Conservation (phyloP, 2,797 vertebrate genomes). For the Halcyon leucocephala region DNA sequence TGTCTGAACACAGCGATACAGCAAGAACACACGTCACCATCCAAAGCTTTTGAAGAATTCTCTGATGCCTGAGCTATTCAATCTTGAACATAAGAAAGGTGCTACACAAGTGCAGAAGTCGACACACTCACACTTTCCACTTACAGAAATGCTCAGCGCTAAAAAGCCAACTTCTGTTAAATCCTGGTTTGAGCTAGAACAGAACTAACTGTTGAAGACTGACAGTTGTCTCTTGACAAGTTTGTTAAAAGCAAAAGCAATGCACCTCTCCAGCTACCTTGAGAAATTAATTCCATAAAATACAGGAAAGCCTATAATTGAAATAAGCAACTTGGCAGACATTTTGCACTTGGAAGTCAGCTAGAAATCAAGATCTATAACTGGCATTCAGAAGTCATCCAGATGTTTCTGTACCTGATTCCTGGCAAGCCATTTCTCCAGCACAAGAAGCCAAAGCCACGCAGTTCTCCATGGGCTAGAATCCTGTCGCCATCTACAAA, state of each 20-base stretch:
- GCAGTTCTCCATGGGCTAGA: slow-evolving; percentile 87
- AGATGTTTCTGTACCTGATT: slow-evolving; percentile 81
- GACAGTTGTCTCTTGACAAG: neutral
- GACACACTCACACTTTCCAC: neutral
- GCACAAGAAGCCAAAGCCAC: slow-evolving; percentile 93
- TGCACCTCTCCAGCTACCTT: neutral
- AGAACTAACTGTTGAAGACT: neutral
- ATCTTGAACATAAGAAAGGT: neutral
- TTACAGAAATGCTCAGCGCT: neutral
- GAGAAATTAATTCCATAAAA: neutral
- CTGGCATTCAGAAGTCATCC: neutral
- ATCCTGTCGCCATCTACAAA: slow-evolving; percentile 65
- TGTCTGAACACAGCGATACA: neutral
- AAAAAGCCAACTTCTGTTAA: neutral
- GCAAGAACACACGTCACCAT: neutral
- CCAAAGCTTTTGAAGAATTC: neutral
- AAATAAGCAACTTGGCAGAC: neutral
- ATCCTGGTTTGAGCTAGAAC: too few species aligned
- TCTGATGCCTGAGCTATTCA: neutral
- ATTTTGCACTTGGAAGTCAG: neutral
- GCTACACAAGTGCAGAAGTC: neutral
- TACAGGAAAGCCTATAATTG: neutral
- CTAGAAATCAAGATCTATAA: neutral
- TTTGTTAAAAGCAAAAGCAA: neutral
- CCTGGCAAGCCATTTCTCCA: slow-evolving; percentile 85